A percentile compares a stretch with the other conserved stretches of the same genome.
These are phyloP conservation scores for Euproctis similis DNA, from an alignment of 2,888 invertebrate species.

Conservation along the genomic window DNA sequence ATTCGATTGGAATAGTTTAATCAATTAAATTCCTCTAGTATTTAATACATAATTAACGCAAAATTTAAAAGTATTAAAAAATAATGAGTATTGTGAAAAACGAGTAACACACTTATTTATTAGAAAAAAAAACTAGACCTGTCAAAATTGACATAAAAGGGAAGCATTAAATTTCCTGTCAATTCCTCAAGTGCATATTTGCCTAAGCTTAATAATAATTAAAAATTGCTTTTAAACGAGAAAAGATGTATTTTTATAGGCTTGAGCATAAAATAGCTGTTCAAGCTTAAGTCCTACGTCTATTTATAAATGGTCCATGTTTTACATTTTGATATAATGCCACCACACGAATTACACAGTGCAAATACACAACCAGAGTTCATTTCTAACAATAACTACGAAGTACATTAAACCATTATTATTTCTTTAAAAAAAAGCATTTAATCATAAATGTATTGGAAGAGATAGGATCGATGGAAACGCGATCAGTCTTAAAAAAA, in stretches of 20 bases:
- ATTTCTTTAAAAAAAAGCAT: conserved; percentile 18
- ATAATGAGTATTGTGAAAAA: too few species aligned
- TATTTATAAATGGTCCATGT: conserved; percentile 66
- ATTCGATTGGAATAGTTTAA: too few species aligned
- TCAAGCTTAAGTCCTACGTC: conserved; percentile 42
- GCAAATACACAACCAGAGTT: conserved; percentile 56
- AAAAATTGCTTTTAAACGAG: conserved; percentile 41
- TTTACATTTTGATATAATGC: conserved; percentile 68
- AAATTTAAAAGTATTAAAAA: too few species aligned
- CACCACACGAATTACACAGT: conserved; percentile 51
- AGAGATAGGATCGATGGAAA: conserved; percentile 32
- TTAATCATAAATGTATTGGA: conserved; percentile 24
- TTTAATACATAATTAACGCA: too few species aligned
- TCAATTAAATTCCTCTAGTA: too few species aligned
- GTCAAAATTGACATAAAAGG: too few species aligned
- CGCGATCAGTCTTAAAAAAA: conserved; percentile 36
- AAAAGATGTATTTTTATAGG: too few species aligned
- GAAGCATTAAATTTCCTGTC: conserved; percentile 68
- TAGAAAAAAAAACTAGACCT: too few species aligned
- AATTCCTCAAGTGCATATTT: conserved; percentile 70
- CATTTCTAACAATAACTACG: conserved; percentile 23
- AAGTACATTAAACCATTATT: conserved; percentile 17
- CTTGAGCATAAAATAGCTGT: conserved; percentile 26
- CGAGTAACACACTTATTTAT: too few species aligned
- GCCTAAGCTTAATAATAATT: conserved; percentile 56